A percentile compares a stretch with the other conserved stretches of the same genome.
These are phyloP conservation scores for Bungarus multicinctus DNA, from an alignment of 2,113 vertebrate genomes.

Conservation along the genomic window DNA sequence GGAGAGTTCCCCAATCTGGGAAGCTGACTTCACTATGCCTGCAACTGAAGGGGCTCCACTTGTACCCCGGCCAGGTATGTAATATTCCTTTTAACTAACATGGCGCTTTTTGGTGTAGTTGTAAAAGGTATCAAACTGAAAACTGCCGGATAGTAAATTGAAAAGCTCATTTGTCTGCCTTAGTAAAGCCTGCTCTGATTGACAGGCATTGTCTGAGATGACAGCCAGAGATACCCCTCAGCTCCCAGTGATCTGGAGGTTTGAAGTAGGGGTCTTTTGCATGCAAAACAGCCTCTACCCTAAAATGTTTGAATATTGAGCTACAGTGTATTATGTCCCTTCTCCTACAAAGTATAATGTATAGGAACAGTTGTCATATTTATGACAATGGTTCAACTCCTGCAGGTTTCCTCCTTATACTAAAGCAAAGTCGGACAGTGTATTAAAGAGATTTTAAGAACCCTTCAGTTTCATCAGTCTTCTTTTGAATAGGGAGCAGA, in stretches of 20 bases:
- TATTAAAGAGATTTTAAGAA: not conserved
- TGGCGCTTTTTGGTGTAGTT: not conserved
- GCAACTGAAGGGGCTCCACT: slow-evolving; percentile 85
- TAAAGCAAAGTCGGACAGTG: not conserved
- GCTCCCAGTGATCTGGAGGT: not conserved
- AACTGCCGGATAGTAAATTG: not conserved
- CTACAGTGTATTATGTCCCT: not conserved
- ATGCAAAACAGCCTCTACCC: not conserved
- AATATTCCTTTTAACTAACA: not conserved
- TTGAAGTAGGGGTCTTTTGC: not conserved
- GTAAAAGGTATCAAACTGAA: not conserved
- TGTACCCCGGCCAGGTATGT: slow-evolving; percentile 86
- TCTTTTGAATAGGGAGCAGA: not conserved
- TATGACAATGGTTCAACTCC: not conserved
- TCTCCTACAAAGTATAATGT: not conserved
- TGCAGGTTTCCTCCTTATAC: not conserved
- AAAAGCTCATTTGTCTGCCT: not conserved
- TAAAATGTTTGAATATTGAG: not conserved
- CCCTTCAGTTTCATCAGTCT: not conserved
- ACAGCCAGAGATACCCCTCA: not conserved
- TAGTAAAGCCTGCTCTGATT: not conserved
- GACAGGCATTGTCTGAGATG: not conserved
- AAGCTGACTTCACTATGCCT: slow-evolving; percentile 92
- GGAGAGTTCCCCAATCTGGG: slow-evolving; percentile 96
- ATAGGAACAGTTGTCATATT: not conserved